Conservation (phyloP, 2,797 vertebrate species). For the Otolemur crassicaudatus region DNA sequence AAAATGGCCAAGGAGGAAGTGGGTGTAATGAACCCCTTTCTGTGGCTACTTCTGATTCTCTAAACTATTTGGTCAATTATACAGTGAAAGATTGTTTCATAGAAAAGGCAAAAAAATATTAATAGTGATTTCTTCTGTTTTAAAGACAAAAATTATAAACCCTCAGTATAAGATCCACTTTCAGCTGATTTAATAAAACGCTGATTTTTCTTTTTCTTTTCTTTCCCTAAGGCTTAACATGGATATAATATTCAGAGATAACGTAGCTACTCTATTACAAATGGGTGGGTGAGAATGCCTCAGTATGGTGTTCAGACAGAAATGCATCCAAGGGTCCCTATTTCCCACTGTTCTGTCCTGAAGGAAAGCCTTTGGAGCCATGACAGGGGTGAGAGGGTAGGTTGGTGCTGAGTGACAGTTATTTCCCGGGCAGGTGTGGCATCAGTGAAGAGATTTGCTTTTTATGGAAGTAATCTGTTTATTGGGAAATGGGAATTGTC, state of each 20-base stretch:
- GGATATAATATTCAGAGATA: not conserved
- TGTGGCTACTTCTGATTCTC: not conserved
- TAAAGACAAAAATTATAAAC: not conserved
- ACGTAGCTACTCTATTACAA: not conserved
- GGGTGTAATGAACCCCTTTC: not conserved
- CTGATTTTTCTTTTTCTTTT: not conserved
- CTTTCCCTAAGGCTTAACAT: not conserved
- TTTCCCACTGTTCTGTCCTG: not conserved
- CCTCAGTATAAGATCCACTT: not conserved
- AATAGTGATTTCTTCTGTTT: slow-evolving; percentile 17
- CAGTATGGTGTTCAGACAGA: not conserved
- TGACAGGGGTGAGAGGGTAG: not conserved
- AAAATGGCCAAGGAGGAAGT: not conserved
- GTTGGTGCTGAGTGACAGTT: not conserved
- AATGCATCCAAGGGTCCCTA: not conserved
- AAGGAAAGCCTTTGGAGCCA: not conserved
- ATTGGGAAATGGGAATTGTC: not conserved
- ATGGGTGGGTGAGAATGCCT: not conserved
- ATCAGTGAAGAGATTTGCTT: not conserved
- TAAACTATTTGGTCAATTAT: not conserved
- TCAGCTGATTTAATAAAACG: not conserved
- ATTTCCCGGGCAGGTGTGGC: not conserved
- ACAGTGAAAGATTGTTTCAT: not conserved
- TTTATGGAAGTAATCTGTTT: not conserved
- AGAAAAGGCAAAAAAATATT: not conserved